Base-by-base conservation (phyloP, 2,888 invertebrate genomes). In the Chaetogeoica ovagalla region DNA sequence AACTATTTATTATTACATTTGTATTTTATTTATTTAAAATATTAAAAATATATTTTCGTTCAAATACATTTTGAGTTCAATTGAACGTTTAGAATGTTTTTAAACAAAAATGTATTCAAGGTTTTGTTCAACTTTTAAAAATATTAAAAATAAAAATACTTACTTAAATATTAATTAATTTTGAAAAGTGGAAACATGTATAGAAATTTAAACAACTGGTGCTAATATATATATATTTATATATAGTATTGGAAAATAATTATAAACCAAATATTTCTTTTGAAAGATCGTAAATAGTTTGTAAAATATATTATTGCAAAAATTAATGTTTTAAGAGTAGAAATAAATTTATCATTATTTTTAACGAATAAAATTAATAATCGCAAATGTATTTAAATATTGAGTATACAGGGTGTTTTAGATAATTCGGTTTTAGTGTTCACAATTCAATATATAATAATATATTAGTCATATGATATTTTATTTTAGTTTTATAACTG, bases 351-450 rank as follows among this genome's bases (percentile, higher is more conserved):
- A 37, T 37, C 21, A 65, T 55, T 74, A 57, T 52, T 65, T 21
- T 55, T 11, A 74, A 74, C 6, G n/a, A 21, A 39, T 13, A 63
- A 21, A 62, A 21, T 30, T 30, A 21, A 13, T 52, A 39, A 63
- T 73, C 8, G 37, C 17, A 7, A 21, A 19, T 7, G 11, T 65
- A 17, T 39, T 60, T 65, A 19, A 23, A 7, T 75, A 57, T 0
- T 57, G 57, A 75, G 7, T 57, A 75, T 75, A 75, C 75, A 66
- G 75, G 75, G 65, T 75, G 23, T 66, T 43, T 23, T 75, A 75
- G 57, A 43, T 75, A 57, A 75, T 66, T 57, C n/a, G 57, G 13
- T 75, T 65, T 23, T 66, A 57, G 23, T 5, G 11, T 55, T 23
- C 2, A 72, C 23, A 55, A 8, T 39, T 43, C 39, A 59, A 59